A percentile compares a stretch with the other conserved stretches of the same genome.
These are phyloP conservation scores for Liparis tanakae DNA, from an alignment of 2,797 vertebrate species.

Conservation along the genomic window DNA sequence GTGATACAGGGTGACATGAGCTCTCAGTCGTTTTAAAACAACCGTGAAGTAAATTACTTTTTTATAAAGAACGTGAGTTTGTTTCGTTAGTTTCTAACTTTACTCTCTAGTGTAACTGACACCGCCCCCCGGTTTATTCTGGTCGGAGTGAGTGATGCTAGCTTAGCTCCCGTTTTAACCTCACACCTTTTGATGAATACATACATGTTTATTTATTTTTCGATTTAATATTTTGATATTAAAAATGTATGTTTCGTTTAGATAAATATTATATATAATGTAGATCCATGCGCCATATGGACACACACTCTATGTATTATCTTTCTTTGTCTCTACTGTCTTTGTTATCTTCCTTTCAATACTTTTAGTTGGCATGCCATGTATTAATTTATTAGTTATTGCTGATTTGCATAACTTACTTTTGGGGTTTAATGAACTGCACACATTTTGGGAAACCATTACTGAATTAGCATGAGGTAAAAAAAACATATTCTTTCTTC, in stretches of 20 bases:
- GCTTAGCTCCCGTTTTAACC: neutral
- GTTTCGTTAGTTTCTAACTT: neutral
- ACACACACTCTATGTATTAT: too few relatives aligned
- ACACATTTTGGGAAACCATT: neutral
- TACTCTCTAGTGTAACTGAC: neutral
- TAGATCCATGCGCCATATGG: too few relatives aligned
- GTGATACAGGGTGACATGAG: neutral
- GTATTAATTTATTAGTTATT: neutral
- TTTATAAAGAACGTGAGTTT: too few relatives aligned
- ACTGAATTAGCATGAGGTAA: too few relatives aligned
- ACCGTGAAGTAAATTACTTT: neutral
- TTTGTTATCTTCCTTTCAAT: neutral
- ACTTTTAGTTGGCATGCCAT: neutral
- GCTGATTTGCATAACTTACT: neutral
- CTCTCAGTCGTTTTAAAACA: neutral
- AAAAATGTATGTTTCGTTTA: too few relatives aligned
- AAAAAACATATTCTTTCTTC: neutral
- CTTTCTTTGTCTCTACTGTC: too few relatives aligned
- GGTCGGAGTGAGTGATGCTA: neutral
- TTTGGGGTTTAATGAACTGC: neutral
- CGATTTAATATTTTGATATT: too few relatives aligned
- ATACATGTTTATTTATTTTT: too few relatives aligned
- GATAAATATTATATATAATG: too few relatives aligned
- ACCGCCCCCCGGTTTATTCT: conserved; percentile 31
- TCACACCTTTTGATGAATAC: neutral